phyloP scores from a whole-genome alignment of 2,888 invertebrate genomes.

The Stenurella melanura region DNA sequence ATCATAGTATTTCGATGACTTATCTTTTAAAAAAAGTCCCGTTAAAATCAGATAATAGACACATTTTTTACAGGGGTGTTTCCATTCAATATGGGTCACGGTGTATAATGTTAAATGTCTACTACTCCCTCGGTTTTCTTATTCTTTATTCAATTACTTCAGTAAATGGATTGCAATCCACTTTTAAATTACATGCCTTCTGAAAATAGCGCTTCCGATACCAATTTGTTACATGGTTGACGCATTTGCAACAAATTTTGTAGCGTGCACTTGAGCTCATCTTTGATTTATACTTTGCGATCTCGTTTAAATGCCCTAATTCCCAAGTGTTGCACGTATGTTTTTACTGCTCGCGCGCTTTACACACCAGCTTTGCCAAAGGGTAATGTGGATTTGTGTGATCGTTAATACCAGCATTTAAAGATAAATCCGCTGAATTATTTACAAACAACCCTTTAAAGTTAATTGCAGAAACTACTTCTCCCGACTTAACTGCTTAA shows the following conservation, averaged over 20 bases:
- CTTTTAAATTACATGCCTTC: neutral
- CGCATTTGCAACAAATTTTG: neutral
- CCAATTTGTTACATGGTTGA: neutral
- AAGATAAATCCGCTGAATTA: slow-evolving; percentile 4
- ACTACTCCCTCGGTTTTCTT: too few relatives aligned
- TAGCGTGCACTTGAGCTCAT: neutral
- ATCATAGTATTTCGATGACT: too few relatives aligned
- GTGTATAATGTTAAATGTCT: too few relatives aligned
- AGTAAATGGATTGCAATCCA: too few relatives aligned
- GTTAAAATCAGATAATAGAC: too few relatives aligned
- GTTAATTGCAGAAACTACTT: neutral
- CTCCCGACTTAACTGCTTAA: neutral
- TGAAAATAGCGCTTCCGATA: neutral
- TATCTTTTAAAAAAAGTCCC: too few relatives aligned
- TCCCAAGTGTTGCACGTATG: slow-evolving; percentile 7
- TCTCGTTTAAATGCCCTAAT: neutral
- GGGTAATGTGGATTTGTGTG: slow-evolving; percentile 7
- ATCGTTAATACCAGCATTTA: slow-evolving; percentile 3
- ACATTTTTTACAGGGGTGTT: too few relatives aligned
- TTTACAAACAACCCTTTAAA: slow-evolving; percentile 1
- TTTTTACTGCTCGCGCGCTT: slow-evolving; percentile 3
- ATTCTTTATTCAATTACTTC: too few relatives aligned
- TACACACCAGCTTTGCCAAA: slow-evolving; percentile 4
- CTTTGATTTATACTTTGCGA: neutral
- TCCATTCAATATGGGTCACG: too few relatives aligned